phyloP scores from a whole-genome alignment of 2,888 invertebrate genomes.

The Drosophila crucigera region DNA sequence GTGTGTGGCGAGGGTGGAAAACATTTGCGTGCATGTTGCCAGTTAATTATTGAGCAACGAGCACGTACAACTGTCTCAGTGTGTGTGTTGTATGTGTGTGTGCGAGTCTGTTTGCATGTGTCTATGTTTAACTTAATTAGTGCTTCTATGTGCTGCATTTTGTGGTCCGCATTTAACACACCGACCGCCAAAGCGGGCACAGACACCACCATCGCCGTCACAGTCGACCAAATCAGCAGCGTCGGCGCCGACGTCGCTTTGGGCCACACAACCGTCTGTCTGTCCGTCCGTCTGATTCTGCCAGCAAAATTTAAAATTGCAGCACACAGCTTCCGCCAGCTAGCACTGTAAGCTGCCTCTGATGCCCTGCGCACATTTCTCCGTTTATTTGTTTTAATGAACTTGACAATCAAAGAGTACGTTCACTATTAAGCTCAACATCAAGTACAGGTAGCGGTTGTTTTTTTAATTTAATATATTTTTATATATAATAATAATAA shows the following conservation, averaged over 20 bases:
- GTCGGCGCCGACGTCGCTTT: slow-evolving; percentile 38
- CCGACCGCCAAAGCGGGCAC: slow-evolving; percentile 52
- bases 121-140: slow-evolving; percentile 81
- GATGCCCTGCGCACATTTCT: slow-evolving; percentile 34
- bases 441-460: background rate
- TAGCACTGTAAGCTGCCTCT: slow-evolving; percentile 32
- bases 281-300: slow-evolving; percentile 22
- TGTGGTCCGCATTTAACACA: slow-evolving; percentile 78
- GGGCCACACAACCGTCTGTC: slow-evolving; percentile 37
- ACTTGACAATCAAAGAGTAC: background rate
- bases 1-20: slow-evolving; percentile 33
- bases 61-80: slow-evolving; percentile 63
- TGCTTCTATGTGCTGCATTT: slow-evolving; percentile 74
- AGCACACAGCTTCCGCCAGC: slow-evolving; percentile 48
- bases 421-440: slow-evolving; percentile 1
- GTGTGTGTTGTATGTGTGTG: slow-evolving; percentile 31
- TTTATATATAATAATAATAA: background rate
- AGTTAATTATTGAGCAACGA: slow-evolving; percentile 77
- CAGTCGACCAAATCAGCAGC: slow-evolving; percentile 11
- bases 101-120: slow-evolving; percentile 69
- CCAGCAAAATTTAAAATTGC: slow-evolving; percentile 71
- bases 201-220: slow-evolving; percentile 27
- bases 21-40: slow-evolving; percentile 72
- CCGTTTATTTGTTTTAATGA: slow-evolving; percentile 62
- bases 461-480: background rate